Base-by-base conservation (phyloP, 2,888 invertebrate species). In the Theretra japonica region DNA sequence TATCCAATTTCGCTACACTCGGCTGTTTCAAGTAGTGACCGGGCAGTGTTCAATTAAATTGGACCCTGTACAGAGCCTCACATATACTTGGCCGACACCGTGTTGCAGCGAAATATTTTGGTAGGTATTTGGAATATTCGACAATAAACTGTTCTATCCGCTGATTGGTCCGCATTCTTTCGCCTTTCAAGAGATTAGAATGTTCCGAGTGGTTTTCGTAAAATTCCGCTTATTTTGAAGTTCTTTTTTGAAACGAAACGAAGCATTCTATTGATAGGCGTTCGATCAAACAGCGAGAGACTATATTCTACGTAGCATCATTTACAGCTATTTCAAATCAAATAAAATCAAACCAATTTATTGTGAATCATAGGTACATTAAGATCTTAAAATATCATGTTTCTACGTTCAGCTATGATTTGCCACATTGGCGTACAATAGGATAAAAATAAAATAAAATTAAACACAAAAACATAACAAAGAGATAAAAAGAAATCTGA, bases 1-100 rank as follows among this genome's bases (percentile, higher is more conserved):
- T 71, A 74, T 76, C 75, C 77, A 76, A 77, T 78, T 75, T 74
- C 60, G 73, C 69, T 62, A 75, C 75, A 76, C 76, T 77, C 74
- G 69, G 73, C 69, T 74, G 72, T 75, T 75, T 75, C 72, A 73
- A 75, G 75, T 75, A 74, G 71, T 71, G 74, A 68, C 41, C 58
- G 74, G 69, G 60, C 70, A 60, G 71, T 75, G 75, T 77, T 76
- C 77, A 77, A 77, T 77, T 78, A 74, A 77, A 77, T 58, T 71
- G 62, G 72, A 73, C 65, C 58, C 57, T 59, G 73, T 65, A 30
- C 70, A 23, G 30, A 23, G 68, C 41, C 41, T 33, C 65, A 56
- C 48, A 50, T 59, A n/a, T 58, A 68, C 70, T 73, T 70, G 70
- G 68, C 21, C 70, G 17, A 68, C 59, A 59, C 65, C 33, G 33